Conservation (phyloP, 2,888 invertebrate species). For the Aphidoletes aphidimyza region DNA sequence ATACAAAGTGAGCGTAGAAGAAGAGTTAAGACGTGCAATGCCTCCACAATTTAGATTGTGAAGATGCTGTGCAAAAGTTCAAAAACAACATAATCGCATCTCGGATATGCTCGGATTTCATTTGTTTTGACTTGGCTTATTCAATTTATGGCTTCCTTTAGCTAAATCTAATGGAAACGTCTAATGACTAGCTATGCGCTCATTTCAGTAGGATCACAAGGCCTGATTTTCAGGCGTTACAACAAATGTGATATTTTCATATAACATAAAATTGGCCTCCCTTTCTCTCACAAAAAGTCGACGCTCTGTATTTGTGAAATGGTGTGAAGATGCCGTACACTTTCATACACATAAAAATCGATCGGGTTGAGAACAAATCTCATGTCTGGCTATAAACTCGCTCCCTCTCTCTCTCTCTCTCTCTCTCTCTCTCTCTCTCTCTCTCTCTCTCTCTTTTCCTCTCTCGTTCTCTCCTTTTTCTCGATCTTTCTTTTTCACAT, state of each 20-base stretch:
- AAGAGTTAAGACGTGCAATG: not conserved
- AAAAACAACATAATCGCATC: conserved; percentile 43
- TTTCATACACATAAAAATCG: not conserved
- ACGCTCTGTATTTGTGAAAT: not conserved
- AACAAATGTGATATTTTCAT: too few relatives aligned
- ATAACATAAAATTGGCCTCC: too few relatives aligned
- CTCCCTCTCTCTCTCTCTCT: not conserved
- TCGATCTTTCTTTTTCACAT: too few relatives aligned
- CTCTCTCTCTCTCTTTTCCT: too few relatives aligned
- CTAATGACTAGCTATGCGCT: not conserved
- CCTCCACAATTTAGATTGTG: not conserved
- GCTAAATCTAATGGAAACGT: conserved; percentile 29
- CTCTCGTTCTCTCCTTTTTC: too few relatives aligned
- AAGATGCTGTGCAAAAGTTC: conserved; percentile 14
- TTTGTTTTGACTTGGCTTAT: conserved; percentile 10
- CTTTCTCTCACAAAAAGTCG: too few relatives aligned
- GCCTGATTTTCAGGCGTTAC: too few relatives aligned
- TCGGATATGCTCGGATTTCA: conserved; percentile 33
- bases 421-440: too few relatives aligned
- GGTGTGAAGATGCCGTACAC: not conserved
- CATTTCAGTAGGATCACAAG: too few relatives aligned
- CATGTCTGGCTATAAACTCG: not conserved
- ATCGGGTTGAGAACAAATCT: not conserved
- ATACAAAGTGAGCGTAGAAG: not conserved
- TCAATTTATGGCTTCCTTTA: not conserved